Conservation (phyloP, 2,113 vertebrate species). For the Paratilapia polleni region DNA sequence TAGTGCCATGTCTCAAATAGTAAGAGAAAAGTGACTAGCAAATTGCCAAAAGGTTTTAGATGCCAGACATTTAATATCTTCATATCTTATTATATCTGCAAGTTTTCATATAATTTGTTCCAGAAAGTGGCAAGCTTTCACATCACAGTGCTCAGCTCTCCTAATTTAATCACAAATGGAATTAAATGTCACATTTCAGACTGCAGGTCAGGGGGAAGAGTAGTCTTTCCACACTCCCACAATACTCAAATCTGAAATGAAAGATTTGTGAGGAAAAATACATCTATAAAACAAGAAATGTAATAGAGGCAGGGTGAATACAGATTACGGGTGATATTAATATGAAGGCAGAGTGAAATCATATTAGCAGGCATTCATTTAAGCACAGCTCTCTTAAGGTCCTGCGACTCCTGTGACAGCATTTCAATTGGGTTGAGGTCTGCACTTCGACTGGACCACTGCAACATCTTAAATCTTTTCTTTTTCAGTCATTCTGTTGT, state of each 20-base stretch:
- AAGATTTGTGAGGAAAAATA: not conserved
- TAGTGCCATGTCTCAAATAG: not conserved
- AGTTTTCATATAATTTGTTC: not conserved
- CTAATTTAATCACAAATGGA: constrained; percentile 2
- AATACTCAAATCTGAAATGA: not conserved
- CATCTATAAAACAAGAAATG: not conserved
- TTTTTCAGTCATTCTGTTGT: not conserved
- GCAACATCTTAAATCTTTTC: not conserved
- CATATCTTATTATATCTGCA: not conserved
- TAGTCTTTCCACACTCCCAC: not conserved
- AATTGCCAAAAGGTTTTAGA: not conserved
- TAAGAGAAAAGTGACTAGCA: not conserved
- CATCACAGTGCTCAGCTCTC: not conserved
- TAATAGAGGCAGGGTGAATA: not conserved
- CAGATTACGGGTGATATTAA: not conserved
- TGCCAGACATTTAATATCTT: not conserved
- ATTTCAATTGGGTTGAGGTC: too few species aligned
- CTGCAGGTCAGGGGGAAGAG: not conserved
- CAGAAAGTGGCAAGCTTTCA: not conserved
- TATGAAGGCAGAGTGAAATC: not conserved
- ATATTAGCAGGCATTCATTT: not conserved
- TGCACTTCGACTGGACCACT: too few species aligned
- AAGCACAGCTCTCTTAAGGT: too few species aligned
- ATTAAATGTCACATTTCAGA: not conserved
- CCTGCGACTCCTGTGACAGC: too few species aligned